phyloP scores from a whole-genome alignment of 2,113 vertebrate genomes.

The Peromyscus maniculatus region DNA sequence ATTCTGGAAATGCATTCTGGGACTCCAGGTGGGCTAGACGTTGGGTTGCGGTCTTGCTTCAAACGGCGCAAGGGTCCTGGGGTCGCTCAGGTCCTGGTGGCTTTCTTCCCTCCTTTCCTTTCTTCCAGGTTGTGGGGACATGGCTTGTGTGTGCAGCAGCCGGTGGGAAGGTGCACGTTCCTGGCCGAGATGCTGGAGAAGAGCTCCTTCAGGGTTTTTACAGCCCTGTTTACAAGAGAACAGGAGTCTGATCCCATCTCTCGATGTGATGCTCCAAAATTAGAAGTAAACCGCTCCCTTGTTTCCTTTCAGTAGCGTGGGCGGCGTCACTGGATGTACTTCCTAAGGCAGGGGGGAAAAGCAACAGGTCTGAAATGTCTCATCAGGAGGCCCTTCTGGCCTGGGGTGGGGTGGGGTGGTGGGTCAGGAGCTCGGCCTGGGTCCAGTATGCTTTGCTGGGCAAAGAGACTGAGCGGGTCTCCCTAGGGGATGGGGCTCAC shows the following conservation, averaged over 20 bases:
- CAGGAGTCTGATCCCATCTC: neutral
- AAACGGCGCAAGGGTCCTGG: neutral
- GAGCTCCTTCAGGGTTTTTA: neutral
- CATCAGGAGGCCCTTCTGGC: neutral
- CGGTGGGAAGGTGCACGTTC: rapidly evolving
- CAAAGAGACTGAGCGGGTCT: neutral
- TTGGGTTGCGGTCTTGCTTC: neutral
- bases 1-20: neutral
- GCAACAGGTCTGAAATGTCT: neutral
- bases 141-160: neutral
- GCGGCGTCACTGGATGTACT: neutral
- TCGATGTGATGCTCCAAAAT: neutral
- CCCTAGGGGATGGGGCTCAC: rapidly evolving
- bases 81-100: neutral
- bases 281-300: neutral
- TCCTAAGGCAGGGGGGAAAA: too few species aligned
- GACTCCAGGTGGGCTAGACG: neutral
- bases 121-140: neutral
- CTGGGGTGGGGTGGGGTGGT: neutral
- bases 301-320: rapidly evolving
- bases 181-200: neutral
- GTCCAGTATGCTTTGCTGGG: neutral
- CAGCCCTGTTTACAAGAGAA: neutral
- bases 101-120: neutral
- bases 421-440: neutral